Evolutionary conservation across 2,797 vertebrate species (phyloP), one percentile per base, ranked within the genome.

Genomic region (Enteromius anoplus): DNA sequence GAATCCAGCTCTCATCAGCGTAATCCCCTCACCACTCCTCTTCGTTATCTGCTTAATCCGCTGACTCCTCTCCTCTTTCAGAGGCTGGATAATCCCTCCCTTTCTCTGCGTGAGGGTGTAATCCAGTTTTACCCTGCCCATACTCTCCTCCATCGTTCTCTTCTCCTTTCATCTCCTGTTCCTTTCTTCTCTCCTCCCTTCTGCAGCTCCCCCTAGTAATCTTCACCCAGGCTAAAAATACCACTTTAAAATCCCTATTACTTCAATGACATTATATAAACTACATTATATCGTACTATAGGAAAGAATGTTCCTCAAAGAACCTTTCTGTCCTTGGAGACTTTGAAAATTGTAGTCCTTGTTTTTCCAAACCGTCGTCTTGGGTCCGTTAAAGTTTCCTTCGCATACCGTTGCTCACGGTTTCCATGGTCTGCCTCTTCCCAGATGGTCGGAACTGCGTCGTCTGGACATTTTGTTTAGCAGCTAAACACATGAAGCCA

Each of bases 21-120:
- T 95, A 95, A 95, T 94, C 95, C 93, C 89, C 90, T 90, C 89
- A 91, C 85, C 89, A 89, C 91, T 92, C 89, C 90, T 93, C 90
- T 88, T 83, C 84, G 82, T 93, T 92, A 93, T 94, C 92, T 92
- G 68, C 66, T 89, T 94, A 93, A 94, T 93, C 92, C 92, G 29
- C 91, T 87, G 86, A 90, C 88, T 84, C 93, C 90, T 92, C 94
- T 93, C 89, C 89, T 85, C 88, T 93, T 93, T 93, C 92, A 92
- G 90, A 93, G 89, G 90, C 89, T 58, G 82, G 89, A 91, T 95
- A 93, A 94, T 93, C 93, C 91, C 85, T 89, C 84, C 81, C 89
- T 91, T 77, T 84, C 81, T 87, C 88, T 85, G 83, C 82, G 85
- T 72, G 83, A 83, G 88, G 83, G 90, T 89, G 90, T 94, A 94